Base-by-base conservation (phyloP, 2,888 invertebrate genomes). In the Muscina levida region DNA sequence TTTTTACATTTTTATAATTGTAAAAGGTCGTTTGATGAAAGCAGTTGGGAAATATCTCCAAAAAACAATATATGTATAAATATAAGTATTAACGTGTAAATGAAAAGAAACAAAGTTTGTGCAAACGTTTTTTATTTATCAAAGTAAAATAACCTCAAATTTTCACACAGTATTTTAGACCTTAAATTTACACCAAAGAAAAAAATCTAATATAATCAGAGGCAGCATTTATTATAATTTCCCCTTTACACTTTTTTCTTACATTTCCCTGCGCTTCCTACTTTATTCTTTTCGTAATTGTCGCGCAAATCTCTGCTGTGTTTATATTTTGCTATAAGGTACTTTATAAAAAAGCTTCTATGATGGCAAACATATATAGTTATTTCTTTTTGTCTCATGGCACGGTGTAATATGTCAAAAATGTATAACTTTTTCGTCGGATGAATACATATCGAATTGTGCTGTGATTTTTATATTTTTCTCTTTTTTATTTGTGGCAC, bases 331-430 rank as follows among this genome's bases (percentile, higher is more conserved):
- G 17, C 15, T 31, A 31, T 31, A 31, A 31, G 22, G 31, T 39
- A 37, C 1, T 15, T 26, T 15, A 19, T n/a, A 51, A 70, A 70
- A 73, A 77, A 76, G 31, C 31, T 68, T 68, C 6, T 4, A 13
- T n/a, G 70, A 62, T 17, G 62, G 39, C 37, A 42, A 37, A 26
- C 13, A 10, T 19, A 37, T 74, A 80, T 83, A 31, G 70, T 82
- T 83, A 73, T 86, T 85, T 83, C 84, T 56, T 76, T 81, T 81
- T 31, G 1, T 5, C 65, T 4, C 26, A 17, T 57, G 10, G 70
- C 26, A 84, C 62, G 8, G 59, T 19, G 59, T 39, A 39, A 59
- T 53, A 53, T 53, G 53, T 53, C 22, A 53, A 53, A 31, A 53
- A 51, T 51, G 8, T 22, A 51, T 19, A 8, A 22, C 8, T 10